Base-by-base conservation (phyloP, 2,113 vertebrate genomes). In the Acanthochromis polyacanthus region DNA sequence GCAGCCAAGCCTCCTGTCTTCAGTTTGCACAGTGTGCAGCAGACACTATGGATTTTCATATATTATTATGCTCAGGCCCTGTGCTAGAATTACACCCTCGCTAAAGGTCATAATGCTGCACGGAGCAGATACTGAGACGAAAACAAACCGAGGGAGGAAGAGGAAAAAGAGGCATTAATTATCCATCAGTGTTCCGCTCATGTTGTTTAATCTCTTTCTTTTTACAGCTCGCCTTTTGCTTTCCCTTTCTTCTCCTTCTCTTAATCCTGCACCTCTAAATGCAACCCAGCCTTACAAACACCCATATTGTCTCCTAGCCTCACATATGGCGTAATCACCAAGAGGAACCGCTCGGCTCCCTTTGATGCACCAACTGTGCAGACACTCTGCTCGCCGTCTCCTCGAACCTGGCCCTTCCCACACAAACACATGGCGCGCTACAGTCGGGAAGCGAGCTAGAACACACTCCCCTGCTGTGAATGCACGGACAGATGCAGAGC, bases 11-110 rank as follows among this genome's bases (percentile, higher is more conserved):
- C 57, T 60, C n/a, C 58, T 58, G 81, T 70, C 74, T 83, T 66
- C 45, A 6, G 67, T 60, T 59, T n/a, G 32, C 72, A 77, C 78
- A 43, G 60, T 66, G 51, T 53, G 71, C 76, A 61, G 78, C 73
- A 86, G 72, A 59, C 79, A 22, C 65, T 81, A 90, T 89, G 80
- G 87, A 91, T 89, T 91, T 90, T 90, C 77, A 83, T 86, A 84
- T 69, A 80, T 75, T 84, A 59, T 85, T 76, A 59, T 83, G 68
- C 70, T 71, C 62, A 62, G 52, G 64, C 25, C n/a, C 28, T 5
- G 20, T 20, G 71, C 82, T 90, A 71, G 75, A 88, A 89, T 91
- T 88, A 88, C 87, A 81, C 58, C 20, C 77, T 84, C 3, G 3
- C 22, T 76, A 73, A 90, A 92, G 90, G 84, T 88, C 90, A 88